Conservation (phyloP, 2,797 vertebrate genomes). For the Lerista edwardsae region DNA sequence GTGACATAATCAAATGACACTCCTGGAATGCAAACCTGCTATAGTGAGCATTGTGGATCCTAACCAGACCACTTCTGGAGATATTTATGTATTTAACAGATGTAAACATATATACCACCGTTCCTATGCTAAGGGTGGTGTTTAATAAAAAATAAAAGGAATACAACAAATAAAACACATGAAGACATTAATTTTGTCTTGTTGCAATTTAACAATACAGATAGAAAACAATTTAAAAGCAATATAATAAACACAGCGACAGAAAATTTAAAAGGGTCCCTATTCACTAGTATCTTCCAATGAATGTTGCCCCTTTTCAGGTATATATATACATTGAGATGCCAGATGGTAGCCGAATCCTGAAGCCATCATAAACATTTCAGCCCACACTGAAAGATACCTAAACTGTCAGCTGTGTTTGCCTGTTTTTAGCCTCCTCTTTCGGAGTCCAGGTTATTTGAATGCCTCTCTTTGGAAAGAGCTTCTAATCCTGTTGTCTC, state of each 20-base stretch:
- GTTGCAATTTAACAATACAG: too few relatives aligned
- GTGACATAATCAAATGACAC: too few relatives aligned
- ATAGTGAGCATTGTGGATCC: background rate
- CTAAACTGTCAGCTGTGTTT: background rate
- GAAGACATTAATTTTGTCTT: too few relatives aligned
- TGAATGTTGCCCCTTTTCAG: background rate
- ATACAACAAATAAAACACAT: too few relatives aligned
- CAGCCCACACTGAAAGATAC: background rate
- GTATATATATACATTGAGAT: background rate
- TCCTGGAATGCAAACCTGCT: too few relatives aligned
- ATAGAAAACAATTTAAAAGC: too few relatives aligned
- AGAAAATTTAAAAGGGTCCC: background rate
- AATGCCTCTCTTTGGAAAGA: slow-evolving; percentile 9
- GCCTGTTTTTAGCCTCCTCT: background rate
- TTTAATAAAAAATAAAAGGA: too few relatives aligned
- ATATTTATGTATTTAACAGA: too few relatives aligned
- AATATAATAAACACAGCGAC: too few relatives aligned
- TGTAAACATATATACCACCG: too few relatives aligned
- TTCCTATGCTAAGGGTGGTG: too few relatives aligned
- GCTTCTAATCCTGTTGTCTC: slow-evolving; percentile 20
- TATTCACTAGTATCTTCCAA: background rate
- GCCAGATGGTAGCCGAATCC: background rate
- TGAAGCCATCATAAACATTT: background rate
- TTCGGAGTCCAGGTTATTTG: slow-evolving; percentile 23
- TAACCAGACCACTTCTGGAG: background rate